Percentiles rank a stretch among this genome's conserved stretches.
Evolutionary conservation across 2,113 vertebrate genomes (phyloP).

Genomic region (Pica pica): DNA sequence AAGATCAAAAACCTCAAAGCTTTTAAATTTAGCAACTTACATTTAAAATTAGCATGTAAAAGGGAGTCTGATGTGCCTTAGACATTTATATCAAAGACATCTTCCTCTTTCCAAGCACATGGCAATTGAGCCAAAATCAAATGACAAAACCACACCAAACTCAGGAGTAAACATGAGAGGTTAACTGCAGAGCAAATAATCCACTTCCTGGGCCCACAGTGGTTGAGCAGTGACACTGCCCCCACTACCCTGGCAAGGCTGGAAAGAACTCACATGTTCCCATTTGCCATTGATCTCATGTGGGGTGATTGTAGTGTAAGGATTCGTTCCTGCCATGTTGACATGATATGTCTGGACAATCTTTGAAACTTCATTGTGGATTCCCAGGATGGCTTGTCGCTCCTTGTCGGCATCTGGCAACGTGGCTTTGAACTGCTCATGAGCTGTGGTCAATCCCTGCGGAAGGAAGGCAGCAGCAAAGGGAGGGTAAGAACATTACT

Average conservation of each 20-base stretch:
- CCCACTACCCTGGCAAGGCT: not conserved
- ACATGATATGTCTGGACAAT: slow-evolving; percentile 98
- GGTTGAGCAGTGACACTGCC: not conserved
- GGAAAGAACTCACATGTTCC: slow-evolving; percentile 85
- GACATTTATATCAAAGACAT: not conserved
- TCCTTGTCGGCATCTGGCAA: slow-evolving; percentile 97
- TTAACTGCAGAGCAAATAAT: not conserved
- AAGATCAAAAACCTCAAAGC: not conserved
- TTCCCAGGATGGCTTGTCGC: slow-evolving; percentile 91
- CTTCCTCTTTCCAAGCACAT: not conserved
- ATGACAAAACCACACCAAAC: not conserved
- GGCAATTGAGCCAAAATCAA: not conserved
- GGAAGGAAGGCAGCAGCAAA: not conserved
- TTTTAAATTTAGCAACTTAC: not conserved
- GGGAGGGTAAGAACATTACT: not conserved
- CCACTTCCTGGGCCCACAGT: not conserved
- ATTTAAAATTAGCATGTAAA: not conserved
- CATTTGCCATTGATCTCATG: slow-evolving; percentile 96
- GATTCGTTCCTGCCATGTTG: slow-evolving; percentile 93
- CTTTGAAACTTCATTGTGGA: slow-evolving; percentile 96
- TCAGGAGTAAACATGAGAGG: not conserved
- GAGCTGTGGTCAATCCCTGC: slow-evolving; percentile 93
- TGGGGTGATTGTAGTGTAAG: slow-evolving; percentile 93
- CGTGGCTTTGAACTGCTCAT: slow-evolving; percentile 98
- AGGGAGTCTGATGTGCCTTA: not conserved